Evolutionary conservation across 2,888 invertebrate species (phyloP).

Genomic region (Drosophila atroscutellata): DNA sequence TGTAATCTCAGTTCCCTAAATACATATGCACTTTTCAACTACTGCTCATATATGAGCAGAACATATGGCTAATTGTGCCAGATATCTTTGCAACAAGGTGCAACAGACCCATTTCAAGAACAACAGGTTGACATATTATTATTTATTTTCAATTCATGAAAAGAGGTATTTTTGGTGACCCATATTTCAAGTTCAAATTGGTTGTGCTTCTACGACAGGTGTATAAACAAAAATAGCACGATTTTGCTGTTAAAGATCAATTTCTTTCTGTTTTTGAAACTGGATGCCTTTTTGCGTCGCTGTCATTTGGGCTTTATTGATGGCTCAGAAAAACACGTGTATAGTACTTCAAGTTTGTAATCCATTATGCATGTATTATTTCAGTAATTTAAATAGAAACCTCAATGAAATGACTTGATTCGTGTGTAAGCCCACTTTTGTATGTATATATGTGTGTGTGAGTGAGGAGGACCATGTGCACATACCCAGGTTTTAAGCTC

Average conservation of each 20-base stretch:
- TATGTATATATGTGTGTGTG: not conserved
- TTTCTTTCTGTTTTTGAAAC: not conserved
- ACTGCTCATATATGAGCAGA: not conserved
- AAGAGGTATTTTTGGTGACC: no score
- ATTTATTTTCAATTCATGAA: not conserved
- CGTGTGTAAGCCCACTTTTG: not conserved
- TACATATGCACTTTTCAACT: not conserved
- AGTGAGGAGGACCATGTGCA: slow-evolving; percentile 8
- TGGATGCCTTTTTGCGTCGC: not conserved
- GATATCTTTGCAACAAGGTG: not conserved
- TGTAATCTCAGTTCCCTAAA: not conserved
- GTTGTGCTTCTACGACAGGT: not conserved
- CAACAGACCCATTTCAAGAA: not conserved
- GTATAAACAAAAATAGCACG: not conserved
- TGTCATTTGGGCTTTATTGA: not conserved
- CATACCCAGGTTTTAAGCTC: slow-evolving; percentile 43
- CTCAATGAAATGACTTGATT: not conserved
- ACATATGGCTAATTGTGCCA: not conserved
- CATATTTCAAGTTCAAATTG: not conserved
- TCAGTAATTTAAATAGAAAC: slow-evolving; percentile 1
- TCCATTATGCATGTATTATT: not conserved
- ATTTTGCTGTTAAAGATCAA: not conserved
- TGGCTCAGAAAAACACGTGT: not conserved
- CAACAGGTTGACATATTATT: not conserved
- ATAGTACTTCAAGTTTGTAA: not conserved